Percentiles rank a stretch among this genome's conserved stretches.
phyloP scores from a whole-genome alignment of 1,140 invertebrate species.

The Apis florea region DNA sequence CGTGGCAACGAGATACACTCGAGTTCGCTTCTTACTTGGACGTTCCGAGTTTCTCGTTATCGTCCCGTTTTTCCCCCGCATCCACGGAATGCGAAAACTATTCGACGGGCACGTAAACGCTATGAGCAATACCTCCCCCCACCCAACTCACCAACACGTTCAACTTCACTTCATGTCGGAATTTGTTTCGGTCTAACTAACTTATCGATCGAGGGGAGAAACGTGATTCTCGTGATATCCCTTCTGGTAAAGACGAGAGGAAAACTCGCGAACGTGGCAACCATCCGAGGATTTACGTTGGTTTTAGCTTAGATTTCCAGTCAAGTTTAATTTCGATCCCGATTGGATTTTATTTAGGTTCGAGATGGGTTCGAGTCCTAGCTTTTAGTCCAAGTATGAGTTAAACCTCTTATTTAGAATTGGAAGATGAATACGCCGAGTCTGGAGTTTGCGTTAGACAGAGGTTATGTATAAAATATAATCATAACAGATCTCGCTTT shows the following conservation, averaged over 20 bases:
- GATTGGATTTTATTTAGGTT: too few relatives aligned
- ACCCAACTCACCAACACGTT: background rate
- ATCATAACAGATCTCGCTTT: too few relatives aligned
- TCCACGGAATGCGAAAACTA: slow-evolving; percentile 2
- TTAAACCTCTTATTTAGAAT: too few relatives aligned
- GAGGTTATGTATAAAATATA: too few relatives aligned
- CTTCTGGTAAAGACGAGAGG: background rate
- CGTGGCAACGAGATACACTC: slow-evolving; percentile 34
- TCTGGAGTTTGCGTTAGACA: too few relatives aligned
- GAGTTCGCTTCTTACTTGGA: slow-evolving; percentile 27
- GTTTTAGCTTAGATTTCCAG: too few relatives aligned
- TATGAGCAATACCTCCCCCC: slow-evolving; percentile 5
- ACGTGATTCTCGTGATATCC: background rate
- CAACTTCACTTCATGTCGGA: slow-evolving; percentile 13
- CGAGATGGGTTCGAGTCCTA: too few relatives aligned
- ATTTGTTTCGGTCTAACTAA: slow-evolving; percentile 23
- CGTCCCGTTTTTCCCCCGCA: slow-evolving; percentile 47
- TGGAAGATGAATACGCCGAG: too few relatives aligned
- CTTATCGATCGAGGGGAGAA: slow-evolving; percentile 1
- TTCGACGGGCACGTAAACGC: slow-evolving; percentile 3
- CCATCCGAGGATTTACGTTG: too few relatives aligned
- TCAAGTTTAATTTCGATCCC: too few relatives aligned
- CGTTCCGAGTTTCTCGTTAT: slow-evolving; percentile 49
- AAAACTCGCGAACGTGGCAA: background rate
- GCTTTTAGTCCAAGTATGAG: too few relatives aligned